phyloP scores from a whole-genome alignment of 2,113 vertebrate species.

The Crypturellus undulatus region DNA sequence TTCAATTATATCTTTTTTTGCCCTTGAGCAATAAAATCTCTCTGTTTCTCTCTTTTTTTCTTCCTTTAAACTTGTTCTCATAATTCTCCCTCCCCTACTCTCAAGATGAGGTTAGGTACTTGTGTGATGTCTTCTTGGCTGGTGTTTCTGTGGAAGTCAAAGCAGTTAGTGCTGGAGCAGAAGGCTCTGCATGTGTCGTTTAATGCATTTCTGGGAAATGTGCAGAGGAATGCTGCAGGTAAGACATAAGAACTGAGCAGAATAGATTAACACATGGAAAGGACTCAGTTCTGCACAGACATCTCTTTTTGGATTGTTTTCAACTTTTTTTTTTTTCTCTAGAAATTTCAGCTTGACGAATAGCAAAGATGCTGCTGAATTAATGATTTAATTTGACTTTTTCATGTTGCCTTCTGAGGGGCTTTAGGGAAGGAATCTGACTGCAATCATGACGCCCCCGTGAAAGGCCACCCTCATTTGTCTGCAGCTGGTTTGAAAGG shows the following conservation, averaged over 20 bases:
- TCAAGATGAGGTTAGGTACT: constrained; percentile 28
- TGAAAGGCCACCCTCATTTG: constrained; percentile 27
- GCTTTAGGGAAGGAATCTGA: background rate
- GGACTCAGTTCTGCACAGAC: background rate
- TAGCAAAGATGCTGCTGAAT: background rate
- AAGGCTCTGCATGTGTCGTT: background rate
- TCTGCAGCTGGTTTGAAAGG: constrained; percentile 32
- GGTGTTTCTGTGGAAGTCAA: background rate
- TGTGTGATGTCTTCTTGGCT: background rate
- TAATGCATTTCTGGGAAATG: background rate
- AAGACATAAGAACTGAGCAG: background rate
- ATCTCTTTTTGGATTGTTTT: background rate
- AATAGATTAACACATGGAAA: background rate
- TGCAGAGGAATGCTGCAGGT: background rate
- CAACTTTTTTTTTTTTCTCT: background rate
- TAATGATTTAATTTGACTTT: constrained; percentile 25
- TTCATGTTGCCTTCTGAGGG: background rate
- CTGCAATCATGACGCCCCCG: background rate
- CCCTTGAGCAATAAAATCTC: constrained; percentile 52
- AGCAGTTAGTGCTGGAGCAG: background rate
- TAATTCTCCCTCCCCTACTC: background rate
- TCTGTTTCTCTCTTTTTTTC: background rate
- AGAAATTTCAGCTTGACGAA: background rate
- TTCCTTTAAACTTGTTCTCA: constrained; percentile 25
- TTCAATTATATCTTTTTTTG: constrained; percentile 63